phyloP scores from a whole-genome alignment of 2,113 vertebrate genomes.

The Microtus richardsoni region DNA sequence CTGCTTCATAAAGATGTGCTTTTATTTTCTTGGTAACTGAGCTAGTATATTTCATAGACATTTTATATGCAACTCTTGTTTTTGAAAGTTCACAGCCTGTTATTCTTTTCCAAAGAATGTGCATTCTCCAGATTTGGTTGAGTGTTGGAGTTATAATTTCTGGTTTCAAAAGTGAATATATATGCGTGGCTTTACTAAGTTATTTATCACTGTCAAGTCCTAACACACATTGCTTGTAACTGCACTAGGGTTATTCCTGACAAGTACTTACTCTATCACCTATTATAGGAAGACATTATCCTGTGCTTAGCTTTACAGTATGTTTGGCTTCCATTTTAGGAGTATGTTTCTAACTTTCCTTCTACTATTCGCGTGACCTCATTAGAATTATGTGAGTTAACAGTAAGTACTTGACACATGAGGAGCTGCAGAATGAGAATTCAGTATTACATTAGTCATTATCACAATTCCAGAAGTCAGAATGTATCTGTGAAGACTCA shows the following conservation, averaged over 20 bases:
- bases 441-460: neutral
- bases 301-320: neutral
- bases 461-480: neutral
- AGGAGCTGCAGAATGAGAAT: neutral
- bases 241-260: neutral
- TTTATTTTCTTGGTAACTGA: neutral
- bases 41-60: neutral
- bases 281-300: accelerated
- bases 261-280: neutral
- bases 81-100: neutral
- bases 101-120: neutral
- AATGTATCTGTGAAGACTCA: neutral
- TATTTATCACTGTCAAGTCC: neutral
- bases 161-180: neutral
- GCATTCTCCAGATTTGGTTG: neutral
- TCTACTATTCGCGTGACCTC: neutral
- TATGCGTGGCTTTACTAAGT: neutral
- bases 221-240: too few relatives aligned
- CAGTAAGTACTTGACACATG: neutral
- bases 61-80: neutral
- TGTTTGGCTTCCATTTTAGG: neutral
- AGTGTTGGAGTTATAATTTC: neutral
- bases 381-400: neutral
- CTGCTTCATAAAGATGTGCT: neutral
- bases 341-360: neutral